Percentiles rank a stretch among this genome's conserved stretches.
phyloP scores from a whole-genome alignment of 2,888 invertebrate species.

The Drosophila hamatofila region DNA sequence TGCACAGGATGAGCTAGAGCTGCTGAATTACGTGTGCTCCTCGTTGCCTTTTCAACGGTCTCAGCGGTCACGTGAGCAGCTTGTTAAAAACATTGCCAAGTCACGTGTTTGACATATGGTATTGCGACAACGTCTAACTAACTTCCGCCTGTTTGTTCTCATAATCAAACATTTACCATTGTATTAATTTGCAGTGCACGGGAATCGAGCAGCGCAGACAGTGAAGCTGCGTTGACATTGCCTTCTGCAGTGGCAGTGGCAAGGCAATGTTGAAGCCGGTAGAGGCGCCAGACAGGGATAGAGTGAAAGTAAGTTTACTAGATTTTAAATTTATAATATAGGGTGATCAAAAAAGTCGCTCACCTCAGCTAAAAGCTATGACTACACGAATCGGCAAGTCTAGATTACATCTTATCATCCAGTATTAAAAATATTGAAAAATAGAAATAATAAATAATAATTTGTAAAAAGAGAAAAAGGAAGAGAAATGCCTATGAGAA shows the following conservation, averaged over 20 bases:
- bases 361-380: too few relatives aligned
- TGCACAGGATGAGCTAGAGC: not conserved
- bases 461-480: too few relatives aligned
- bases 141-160: constrained; percentile 14
- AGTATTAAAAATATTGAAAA: too few relatives aligned
- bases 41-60: not conserved
- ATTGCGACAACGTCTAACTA: constrained; percentile 16
- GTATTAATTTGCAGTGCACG: constrained; percentile 71
- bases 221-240: constrained; percentile 85
- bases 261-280: constrained; percentile 85
- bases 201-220: constrained; percentile 79
- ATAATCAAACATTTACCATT: constrained; percentile 8
- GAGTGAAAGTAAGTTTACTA: constrained; percentile 81
- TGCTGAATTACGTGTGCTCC: not conserved
- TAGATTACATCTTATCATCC: too few relatives aligned
- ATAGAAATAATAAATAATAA: too few relatives aligned
- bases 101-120: constrained; percentile 9
- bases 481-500: too few relatives aligned
- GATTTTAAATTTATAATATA: not conserved
- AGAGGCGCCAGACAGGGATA: constrained; percentile 84
- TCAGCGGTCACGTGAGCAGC: constrained; percentile 16
- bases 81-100: constrained; percentile 22
- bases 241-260: constrained; percentile 83
- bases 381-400: too few relatives aligned
- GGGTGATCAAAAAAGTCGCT: too few relatives aligned